Evolutionary conservation across 2,888 invertebrate genomes (phyloP).

Genomic region (Erynnis tages): DNA sequence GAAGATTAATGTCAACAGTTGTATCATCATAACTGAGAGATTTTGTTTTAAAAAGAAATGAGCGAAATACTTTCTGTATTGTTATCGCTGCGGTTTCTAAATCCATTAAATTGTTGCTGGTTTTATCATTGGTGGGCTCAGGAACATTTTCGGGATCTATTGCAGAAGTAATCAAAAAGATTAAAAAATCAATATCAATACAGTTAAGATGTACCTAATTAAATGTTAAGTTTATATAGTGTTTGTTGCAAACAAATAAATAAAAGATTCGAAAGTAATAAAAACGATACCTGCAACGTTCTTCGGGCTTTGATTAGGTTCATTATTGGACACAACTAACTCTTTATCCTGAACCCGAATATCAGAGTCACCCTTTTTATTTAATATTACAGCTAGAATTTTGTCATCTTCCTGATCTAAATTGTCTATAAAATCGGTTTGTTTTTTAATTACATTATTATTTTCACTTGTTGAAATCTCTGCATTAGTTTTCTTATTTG

Average conservation of each 20-base stretch:
- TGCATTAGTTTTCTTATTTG: too few relatives aligned
- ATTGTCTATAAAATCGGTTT: background rate
- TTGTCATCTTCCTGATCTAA: slow-evolving; percentile 5
- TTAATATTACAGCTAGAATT: slow-evolving; percentile 1
- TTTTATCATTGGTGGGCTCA: slow-evolving; percentile 16
- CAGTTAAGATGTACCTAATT: too few relatives aligned
- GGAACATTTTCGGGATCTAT: slow-evolving; percentile 2
- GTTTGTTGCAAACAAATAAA: too few relatives aligned
- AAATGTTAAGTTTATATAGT: too few relatives aligned
- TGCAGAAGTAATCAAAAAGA: background rate
- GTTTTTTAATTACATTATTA: too few relatives aligned
- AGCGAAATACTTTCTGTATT: slow-evolving; percentile 81
- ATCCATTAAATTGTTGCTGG: slow-evolving; percentile 49
- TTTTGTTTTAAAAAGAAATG: slow-evolving; percentile 72
- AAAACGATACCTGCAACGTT: too few relatives aligned
- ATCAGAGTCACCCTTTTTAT: background rate
- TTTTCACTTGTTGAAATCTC: too few relatives aligned
- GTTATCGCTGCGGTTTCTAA: slow-evolving; percentile 78
- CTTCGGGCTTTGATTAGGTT: background rate
- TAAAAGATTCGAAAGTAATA: too few relatives aligned
- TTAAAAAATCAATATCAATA: too few relatives aligned
- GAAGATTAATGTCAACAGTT: slow-evolving; percentile 48
- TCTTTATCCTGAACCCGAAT: background rate
- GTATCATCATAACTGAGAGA: slow-evolving; percentile 66
- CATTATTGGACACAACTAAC: background rate